These are phyloP conservation scores for Drosophila nr. perissopoda DNA, from an alignment of 2,888 invertebrate species.

Conservation along the genomic window DNA sequence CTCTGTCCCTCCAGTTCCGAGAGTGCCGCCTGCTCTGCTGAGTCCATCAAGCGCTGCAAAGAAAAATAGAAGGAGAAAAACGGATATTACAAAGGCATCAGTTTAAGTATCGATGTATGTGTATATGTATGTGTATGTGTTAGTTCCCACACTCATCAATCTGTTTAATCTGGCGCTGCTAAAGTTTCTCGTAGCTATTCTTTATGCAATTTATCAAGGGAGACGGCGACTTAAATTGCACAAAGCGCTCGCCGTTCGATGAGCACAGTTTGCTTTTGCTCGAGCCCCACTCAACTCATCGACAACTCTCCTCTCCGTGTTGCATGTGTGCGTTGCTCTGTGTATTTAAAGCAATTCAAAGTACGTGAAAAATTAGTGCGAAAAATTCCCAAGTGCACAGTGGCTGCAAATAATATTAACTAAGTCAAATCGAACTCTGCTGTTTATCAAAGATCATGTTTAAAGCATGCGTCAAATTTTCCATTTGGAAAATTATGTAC, in stretches of 20 bases:
- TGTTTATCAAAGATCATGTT: not conserved
- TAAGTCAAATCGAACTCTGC: not conserved
- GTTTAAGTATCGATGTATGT: not conserved
- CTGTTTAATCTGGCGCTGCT: constrained; percentile 61
- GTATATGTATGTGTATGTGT: not conserved
- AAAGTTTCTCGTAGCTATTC: constrained; percentile 55
- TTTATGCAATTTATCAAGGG: constrained; percentile 74
- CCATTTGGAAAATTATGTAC: not conserved
- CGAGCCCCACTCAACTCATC: constrained; percentile 3
- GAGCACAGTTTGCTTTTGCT: constrained; percentile 53
- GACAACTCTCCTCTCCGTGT: constrained; percentile 19
- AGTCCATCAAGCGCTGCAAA: constrained; percentile 94
- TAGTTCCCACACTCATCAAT: constrained; percentile 49
- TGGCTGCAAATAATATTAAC: constrained; percentile 15
- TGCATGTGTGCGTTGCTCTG: constrained; percentile 1
- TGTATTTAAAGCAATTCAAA: constrained; percentile 47
- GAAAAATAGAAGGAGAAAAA: constrained; percentile 34
- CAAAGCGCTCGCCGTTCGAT: constrained; percentile 60
- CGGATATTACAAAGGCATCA: not conserved
- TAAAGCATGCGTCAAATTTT: not conserved
- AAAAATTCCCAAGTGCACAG: constrained; percentile 49
- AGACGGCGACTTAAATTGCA: constrained; percentile 55
- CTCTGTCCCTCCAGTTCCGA: constrained; percentile 87
- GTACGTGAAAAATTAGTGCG: constrained; percentile 44
- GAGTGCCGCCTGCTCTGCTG: constrained; percentile 94